Evolutionary conservation across 2,888 invertebrate species (phyloP).

Genomic region (Zaprionus lineosus): DNA sequence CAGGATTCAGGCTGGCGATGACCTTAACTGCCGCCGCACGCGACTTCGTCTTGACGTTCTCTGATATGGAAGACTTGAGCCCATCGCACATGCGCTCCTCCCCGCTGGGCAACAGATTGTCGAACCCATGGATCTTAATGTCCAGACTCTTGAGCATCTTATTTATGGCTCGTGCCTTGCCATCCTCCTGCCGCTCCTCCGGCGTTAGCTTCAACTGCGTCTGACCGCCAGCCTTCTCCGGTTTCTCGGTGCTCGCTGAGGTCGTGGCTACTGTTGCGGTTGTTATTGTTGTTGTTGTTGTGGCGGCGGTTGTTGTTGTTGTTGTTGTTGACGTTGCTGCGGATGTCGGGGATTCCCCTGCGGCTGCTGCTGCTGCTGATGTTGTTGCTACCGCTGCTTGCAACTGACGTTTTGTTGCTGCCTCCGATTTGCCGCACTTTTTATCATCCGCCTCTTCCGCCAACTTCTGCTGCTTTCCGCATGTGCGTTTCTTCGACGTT

Average conservation of each 20-base stretch:
- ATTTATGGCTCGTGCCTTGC: constrained; percentile 81
- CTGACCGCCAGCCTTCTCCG: constrained; percentile 20
- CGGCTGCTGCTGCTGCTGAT: constrained; percentile 5
- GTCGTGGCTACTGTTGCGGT: constrained; percentile 6
- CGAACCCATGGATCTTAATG: constrained; percentile 82
- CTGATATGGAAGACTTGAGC: constrained; percentile 83
- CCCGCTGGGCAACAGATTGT: constrained; percentile 79
- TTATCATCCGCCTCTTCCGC: constrained; percentile 55
- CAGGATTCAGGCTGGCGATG: constrained; percentile 69
- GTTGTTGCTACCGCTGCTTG: constrained; percentile 21
- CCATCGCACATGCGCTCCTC: constrained; percentile 80
- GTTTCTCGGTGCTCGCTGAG: constrained; percentile 5
- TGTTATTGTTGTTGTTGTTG: constrained; percentile 8
- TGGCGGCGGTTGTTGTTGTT: constrained; percentile 7
- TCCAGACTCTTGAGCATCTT: constrained; percentile 83
- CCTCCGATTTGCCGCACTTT: constrained; percentile 38
- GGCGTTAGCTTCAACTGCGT: constrained; percentile 43
- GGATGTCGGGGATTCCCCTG: no score
- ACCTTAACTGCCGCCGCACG: constrained; percentile 82
- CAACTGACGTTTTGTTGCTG: constrained; percentile 22
- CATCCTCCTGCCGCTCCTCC: constrained; percentile 76
- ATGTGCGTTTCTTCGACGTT: constrained; percentile 66
- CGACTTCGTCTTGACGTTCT: constrained; percentile 83
- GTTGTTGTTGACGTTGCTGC: constrained; percentile 3
- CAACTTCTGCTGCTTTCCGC: constrained; percentile 57